These are phyloP conservation scores for Erebia ligea DNA, from an alignment of 2,888 invertebrate genomes.

Conservation along the genomic window DNA sequence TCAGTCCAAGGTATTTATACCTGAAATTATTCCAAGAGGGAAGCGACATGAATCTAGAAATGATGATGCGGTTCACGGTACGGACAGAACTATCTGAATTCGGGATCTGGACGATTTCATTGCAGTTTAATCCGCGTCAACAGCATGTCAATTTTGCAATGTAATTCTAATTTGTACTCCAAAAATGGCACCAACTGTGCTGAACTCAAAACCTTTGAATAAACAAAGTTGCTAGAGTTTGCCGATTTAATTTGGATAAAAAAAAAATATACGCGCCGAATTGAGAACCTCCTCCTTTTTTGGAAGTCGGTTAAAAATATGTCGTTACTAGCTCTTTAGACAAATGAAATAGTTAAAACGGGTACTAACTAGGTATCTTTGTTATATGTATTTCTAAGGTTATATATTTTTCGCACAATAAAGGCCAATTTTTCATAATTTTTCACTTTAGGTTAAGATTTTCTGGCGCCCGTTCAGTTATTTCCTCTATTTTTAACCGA, in stretches of 20 bases:
- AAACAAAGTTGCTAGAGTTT: background rate
- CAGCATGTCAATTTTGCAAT: background rate
- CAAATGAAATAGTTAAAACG: background rate
- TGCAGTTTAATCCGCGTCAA: background rate
- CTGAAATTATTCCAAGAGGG: slow-evolving; percentile 7
- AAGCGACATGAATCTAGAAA: slow-evolving; percentile 11
- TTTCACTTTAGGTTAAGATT: no score
- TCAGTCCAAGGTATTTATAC: slow-evolving; percentile 9
- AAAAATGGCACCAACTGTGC: background rate
- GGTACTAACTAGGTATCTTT: no score
- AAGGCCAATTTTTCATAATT: no score
- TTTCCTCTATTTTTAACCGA: background rate
- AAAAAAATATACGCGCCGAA: no score
- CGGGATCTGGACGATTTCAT: slow-evolving; percentile 8
- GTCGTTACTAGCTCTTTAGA: no score
- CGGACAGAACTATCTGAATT: background rate
- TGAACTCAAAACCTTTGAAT: background rate
- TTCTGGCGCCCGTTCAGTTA: background rate
- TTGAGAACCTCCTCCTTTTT: no score
- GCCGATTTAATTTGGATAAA: background rate
- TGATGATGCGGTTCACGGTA: background rate
- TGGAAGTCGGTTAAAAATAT: no score
- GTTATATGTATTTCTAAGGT: no score
- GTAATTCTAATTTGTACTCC: background rate
- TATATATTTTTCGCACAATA: no score